Percentiles rank a stretch among this genome's conserved stretches.
Evolutionary conservation across 2,888 invertebrate species (phyloP).

Genomic region (Calliphora vomitoria): DNA sequence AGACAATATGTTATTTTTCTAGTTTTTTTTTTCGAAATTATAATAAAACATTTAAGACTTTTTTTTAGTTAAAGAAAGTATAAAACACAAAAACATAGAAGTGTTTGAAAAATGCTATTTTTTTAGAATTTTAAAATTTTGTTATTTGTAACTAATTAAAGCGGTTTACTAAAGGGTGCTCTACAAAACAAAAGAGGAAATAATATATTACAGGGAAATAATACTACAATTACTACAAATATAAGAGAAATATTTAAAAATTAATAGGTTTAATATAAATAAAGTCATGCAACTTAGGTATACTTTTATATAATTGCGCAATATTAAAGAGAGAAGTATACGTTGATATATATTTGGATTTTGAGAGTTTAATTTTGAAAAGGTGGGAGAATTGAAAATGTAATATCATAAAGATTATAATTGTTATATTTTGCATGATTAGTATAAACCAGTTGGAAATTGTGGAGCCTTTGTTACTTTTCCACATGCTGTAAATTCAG

Average conservation of each 20-base stretch:
- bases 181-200: constrained; percentile 36
- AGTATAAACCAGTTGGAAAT: too few species aligned
- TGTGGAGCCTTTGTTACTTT: too few species aligned
- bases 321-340: constrained; percentile 37
- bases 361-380: neutral
- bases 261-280: constrained; percentile 20
- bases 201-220: constrained; percentile 7
- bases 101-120: constrained; percentile 50
- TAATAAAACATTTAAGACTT: constrained; percentile 54
- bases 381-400: too few species aligned
- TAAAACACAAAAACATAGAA: constrained; percentile 36
- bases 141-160: constrained; percentile 21
- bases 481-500: too few species aligned
- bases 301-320: constrained; percentile 2
- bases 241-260: neutral
- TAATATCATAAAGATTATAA: neutral
- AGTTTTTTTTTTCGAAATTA: constrained; percentile 47
- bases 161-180: constrained; percentile 47
- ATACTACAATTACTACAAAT: constrained; percentile 42
- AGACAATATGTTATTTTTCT: constrained; percentile 27
- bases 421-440: too few species aligned
- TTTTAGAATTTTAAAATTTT: constrained; percentile 54
- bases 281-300: constrained; percentile 56
- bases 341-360: constrained; percentile 13
- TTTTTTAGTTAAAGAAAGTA: constrained; percentile 25